phyloP scores from a whole-genome alignment of 2,888 invertebrate genomes.

The Apocheima hispidaria region DNA sequence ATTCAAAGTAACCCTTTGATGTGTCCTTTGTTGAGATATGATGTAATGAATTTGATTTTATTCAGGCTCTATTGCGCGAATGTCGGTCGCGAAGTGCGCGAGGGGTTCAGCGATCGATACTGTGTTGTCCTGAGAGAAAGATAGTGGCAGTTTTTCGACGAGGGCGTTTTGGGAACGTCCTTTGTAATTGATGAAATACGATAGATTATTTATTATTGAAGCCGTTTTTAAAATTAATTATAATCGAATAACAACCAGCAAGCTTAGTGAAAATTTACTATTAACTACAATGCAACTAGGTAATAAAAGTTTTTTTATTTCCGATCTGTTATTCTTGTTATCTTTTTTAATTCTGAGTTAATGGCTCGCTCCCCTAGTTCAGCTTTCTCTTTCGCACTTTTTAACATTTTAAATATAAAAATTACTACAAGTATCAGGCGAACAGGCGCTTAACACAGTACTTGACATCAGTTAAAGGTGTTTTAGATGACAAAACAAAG shows the following conservation, averaged over 20 bases:
- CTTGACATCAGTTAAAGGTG: background rate
- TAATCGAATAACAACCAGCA: no score
- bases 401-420: no score
- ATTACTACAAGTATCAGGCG: no score
- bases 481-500: background rate
- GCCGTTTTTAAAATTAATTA: no score
- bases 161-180: background rate
- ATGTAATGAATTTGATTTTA: slow-evolving; percentile 63
- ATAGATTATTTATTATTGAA: background rate
- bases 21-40: slow-evolving; percentile 54
- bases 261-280: no score
- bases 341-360: no score
- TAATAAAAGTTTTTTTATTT: no score
- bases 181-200: background rate
- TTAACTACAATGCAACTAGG: no score
- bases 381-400: no score
- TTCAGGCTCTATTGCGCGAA: slow-evolving; percentile 39
- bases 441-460: no score
- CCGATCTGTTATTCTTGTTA: no score
- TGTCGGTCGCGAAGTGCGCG: slow-evolving; percentile 23
- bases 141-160: slow-evolving; percentile 22
- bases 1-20: slow-evolving; percentile 64
- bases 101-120: slow-evolving; percentile 31
- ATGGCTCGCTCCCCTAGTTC: no score
- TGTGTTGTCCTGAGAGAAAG: slow-evolving; percentile 16